Base-by-base conservation (phyloP, 2,888 invertebrate genomes). In the Stramonita haemastoma region DNA sequence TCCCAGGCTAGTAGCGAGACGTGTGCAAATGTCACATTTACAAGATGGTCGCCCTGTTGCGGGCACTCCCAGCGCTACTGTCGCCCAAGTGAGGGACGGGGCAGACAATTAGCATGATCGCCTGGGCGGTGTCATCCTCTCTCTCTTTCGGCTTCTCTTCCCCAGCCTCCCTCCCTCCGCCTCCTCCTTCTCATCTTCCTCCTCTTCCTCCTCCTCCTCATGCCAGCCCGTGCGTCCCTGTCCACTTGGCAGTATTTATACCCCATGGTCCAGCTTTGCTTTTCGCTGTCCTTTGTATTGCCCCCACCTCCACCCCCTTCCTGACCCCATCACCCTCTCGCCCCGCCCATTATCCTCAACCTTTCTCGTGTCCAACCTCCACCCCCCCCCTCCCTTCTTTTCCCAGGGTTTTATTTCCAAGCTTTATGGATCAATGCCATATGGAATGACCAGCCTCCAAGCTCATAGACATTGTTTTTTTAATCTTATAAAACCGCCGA, bases 21-120 rank as follows among this genome's bases (percentile, higher is more conserved):
- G 77, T 87, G 87, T 87, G 87, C 87, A 87, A 87, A 87, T 87
- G 87, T 81, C 87, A 81, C 87, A 87, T 87, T 87, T 87, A 87
- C 87, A 87, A 87, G 87, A 81, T 87, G 87, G 79, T 81, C 60
- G 79, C 79, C 17, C 32, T 17, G 22, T 17, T 19, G 46, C 36
- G 22, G 26, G 19, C 29, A n/a, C 57, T 29, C 87, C 77, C 73
- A 56, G 56, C 6, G 87, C 87, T n/a, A n/a, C n/a, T 77, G 87
- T 56, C 79, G 60, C 36, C 15, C 46, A 46, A 19, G 85, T 85
- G 46, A 87, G 60, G 73, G n/a, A 36, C 17, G 46, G 22, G 73
- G 73, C 22, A 34, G 34, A 73, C 87, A 73, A 87, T 87, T 87
- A 87, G 87, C 87, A 73, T 73, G 81, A 83, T 83, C 81, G 29